Evolutionary conservation across 2,888 invertebrate species (phyloP).

Genomic region (Nomada fucata): DNA sequence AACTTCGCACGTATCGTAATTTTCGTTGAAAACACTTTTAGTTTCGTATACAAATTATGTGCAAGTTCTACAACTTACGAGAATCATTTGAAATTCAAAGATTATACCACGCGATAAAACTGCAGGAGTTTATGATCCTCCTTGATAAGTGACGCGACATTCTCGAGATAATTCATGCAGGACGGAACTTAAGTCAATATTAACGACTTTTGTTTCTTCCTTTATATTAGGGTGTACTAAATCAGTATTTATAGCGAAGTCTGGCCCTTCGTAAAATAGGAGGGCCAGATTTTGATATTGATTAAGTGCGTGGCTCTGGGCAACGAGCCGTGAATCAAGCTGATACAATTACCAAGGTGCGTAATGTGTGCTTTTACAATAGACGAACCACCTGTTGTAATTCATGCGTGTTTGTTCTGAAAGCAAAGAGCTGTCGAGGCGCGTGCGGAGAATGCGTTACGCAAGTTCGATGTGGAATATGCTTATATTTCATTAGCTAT

Average conservation of each 20-base stretch:
- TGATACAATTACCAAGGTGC: conserved; percentile 49
- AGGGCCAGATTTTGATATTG: background rate
- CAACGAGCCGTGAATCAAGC: background rate
- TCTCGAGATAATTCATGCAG: background rate
- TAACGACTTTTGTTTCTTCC: too few relatives aligned
- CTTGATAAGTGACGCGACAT: background rate
- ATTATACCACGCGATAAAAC: conserved; percentile 14
- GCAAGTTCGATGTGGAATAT: conserved; percentile 34
- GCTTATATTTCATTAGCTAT: conserved; percentile 38
- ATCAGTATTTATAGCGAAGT: too few relatives aligned
- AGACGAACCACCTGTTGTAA: conserved; percentile 34
- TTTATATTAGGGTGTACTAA: too few relatives aligned
- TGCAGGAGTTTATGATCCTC: conserved; percentile 23
- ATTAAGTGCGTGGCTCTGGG: background rate
- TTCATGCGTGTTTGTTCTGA: conserved; percentile 45
- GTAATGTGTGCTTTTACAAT: too few relatives aligned
- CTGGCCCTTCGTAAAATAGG: too few relatives aligned
- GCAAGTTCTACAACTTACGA: conserved; percentile 14
- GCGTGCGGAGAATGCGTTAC: conserved; percentile 49
- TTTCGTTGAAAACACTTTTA: background rate
- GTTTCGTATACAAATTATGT: conserved; percentile 7
- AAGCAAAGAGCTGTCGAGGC: conserved; percentile 34
- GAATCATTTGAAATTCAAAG: conserved; percentile 35
- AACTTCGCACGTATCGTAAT: background rate
- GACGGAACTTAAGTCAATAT: too few relatives aligned